phyloP scores from a whole-genome alignment of 2,888 invertebrate genomes.

The Leptinotarsa peninsularis region DNA sequence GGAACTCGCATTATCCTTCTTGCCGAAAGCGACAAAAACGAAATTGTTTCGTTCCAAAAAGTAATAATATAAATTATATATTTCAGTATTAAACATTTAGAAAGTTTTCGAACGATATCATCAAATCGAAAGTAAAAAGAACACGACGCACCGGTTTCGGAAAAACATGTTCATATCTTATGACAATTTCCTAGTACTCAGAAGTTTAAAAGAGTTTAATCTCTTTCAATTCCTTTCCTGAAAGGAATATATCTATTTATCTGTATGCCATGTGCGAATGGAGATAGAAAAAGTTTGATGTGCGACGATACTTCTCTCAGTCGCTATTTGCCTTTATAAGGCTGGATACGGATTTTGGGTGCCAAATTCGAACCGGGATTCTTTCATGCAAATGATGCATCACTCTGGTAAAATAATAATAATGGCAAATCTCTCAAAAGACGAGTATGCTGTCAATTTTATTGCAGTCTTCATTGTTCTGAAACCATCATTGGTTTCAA shows the following conservation, averaged over 20 bases:
- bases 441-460: too few relatives aligned
- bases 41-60: constrained; percentile 28
- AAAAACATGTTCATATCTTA: constrained; percentile 47
- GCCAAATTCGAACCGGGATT: too few relatives aligned
- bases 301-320: not conserved
- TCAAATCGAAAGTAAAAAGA: not conserved
- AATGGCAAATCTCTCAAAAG: too few relatives aligned
- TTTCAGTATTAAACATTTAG: constrained; percentile 26
- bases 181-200: constrained; percentile 40
- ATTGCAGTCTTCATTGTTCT: too few relatives aligned
- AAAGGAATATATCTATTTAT: constrained; percentile 32
- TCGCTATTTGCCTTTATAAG: not conserved
- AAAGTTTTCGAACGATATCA: constrained; percentile 26
- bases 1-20: constrained; percentile 6
- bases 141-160: constrained; percentile 8
- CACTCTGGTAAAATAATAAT: too few relatives aligned
- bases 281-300: constrained; percentile 5
- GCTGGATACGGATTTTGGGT: not conserved
- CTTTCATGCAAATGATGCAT: too few relatives aligned
- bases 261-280: constrained; percentile 27
- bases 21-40: constrained; percentile 25
- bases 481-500: too few relatives aligned
- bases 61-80: constrained; percentile 32
- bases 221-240: constrained; percentile 32
- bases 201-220: constrained; percentile 45